A percentile compares a stretch with the other conserved stretches of the same genome.
phyloP scores from a whole-genome alignment of 1,140 invertebrate species.

The Sipha flava region DNA sequence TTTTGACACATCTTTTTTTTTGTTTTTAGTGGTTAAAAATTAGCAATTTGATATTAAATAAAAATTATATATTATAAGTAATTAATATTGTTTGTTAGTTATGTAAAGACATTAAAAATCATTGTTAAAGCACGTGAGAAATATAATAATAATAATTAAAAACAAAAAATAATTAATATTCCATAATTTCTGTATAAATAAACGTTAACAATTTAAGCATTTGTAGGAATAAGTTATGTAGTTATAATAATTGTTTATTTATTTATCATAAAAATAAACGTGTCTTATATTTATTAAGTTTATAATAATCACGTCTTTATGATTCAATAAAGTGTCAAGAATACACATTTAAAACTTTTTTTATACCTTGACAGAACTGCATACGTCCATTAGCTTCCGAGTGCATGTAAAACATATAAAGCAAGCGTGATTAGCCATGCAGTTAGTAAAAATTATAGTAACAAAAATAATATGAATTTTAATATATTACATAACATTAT shows the following conservation, averaged over 20 bases:
- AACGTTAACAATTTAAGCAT: too few relatives aligned
- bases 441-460: not conserved
- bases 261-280: not conserved
- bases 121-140: not conserved
- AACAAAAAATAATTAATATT: too few relatives aligned
- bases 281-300: not conserved
- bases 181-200: too few relatives aligned
- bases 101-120: not conserved
- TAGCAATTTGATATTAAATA: too few relatives aligned
- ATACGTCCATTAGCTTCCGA: constrained; percentile 83
- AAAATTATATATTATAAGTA: too few relatives aligned
- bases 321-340: not conserved
- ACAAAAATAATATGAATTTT: not conserved
- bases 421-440: constrained; percentile 30
- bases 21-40: too few relatives aligned
- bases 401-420: constrained; percentile 38
- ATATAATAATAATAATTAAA: not conserved
- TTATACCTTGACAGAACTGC: constrained; percentile 82
- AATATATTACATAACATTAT: not conserved
- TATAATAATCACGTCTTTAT: not conserved
- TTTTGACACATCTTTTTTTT: too few relatives aligned
- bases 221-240: too few relatives aligned
- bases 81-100: not conserved
- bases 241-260: not conserved
- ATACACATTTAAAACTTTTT: constrained; percentile 34